A percentile compares a stretch with the other conserved stretches of the same genome.
Conservation (phyloP, 1,140 invertebrate genomes). For the Drosophila kurseongensis region DNA sequence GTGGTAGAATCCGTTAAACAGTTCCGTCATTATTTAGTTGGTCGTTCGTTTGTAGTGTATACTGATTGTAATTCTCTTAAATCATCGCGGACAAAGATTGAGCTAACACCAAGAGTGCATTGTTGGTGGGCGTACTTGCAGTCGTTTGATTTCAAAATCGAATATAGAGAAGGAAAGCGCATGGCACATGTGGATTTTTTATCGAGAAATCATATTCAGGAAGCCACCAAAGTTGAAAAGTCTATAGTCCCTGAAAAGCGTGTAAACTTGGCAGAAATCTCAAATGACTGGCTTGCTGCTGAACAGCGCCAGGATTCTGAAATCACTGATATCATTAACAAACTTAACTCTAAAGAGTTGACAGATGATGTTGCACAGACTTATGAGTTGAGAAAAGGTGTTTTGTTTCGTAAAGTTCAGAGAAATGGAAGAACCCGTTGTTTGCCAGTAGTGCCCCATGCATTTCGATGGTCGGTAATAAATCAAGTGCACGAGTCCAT, state of each 20-base stretch:
- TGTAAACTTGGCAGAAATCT: background rate
- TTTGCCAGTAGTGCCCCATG: conserved; percentile 9
- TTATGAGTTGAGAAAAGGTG: conserved; percentile 13
- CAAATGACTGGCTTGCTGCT: conserved; percentile 15
- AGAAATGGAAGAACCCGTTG: conserved; percentile 14
- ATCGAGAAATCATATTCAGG: conserved; percentile 7
- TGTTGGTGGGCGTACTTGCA: too few relatives aligned
- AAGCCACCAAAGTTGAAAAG: background rate
- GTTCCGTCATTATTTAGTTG: conserved; percentile 9
- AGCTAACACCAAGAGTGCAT: conserved; percentile 4
- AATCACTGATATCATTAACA: conserved; percentile 6
- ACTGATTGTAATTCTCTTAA: conserved; percentile 16
- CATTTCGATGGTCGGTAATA: conserved; percentile 7
- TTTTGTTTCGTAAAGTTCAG: conserved; percentile 3
- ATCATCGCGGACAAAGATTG: conserved; percentile 9
- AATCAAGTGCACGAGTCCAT: conserved; percentile 13
- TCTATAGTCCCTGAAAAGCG: background rate
- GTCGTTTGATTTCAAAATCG: conserved; percentile 7
- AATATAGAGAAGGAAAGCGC: conserved; percentile 19
- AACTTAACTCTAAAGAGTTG: conserved; percentile 13
- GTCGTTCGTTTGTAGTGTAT: background rate
- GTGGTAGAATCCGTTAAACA: too few relatives aligned
- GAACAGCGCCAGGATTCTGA: conserved; percentile 15
- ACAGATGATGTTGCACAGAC: conserved; percentile 21
- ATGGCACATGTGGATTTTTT: conserved; percentile 18